phyloP scores from a whole-genome alignment of 2,797 vertebrate species.

The Argyrosomus regius region DNA sequence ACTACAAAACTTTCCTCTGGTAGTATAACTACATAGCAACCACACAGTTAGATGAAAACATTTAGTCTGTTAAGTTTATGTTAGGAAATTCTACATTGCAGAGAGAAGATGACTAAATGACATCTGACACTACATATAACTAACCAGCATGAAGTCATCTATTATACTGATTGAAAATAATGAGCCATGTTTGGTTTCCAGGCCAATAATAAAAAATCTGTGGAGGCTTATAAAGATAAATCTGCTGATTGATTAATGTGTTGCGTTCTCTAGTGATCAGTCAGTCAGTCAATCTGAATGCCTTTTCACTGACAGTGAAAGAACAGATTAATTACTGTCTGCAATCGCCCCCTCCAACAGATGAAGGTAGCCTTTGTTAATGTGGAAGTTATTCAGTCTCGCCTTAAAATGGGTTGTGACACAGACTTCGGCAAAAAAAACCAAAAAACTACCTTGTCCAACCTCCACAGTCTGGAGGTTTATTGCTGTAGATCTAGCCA shows the following conservation, averaged over 20 bases:
- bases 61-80: not conserved
- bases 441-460: not conserved
- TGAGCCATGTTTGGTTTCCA: not conserved
- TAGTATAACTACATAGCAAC: slow-evolving; percentile 14
- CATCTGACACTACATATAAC: not conserved
- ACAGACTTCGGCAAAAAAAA: not conserved
- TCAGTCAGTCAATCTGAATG: slow-evolving; percentile 12
- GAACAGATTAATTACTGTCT: slow-evolving; percentile 7
- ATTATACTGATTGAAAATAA: not conserved
- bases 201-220: not conserved
- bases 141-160: not conserved
- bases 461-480: slow-evolving; percentile 1
- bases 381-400: slow-evolving; percentile 3
- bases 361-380: slow-evolving; percentile 13
- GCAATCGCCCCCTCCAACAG: not conserved
- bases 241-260: slow-evolving; percentile 11
- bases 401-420: slow-evolving; percentile 2
- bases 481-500: not conserved
- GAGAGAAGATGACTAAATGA: not conserved
- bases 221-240: not conserved
- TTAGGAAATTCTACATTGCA: not conserved
- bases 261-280: not conserved
- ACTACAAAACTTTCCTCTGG: slow-evolving; percentile 18
- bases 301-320: slow-evolving; percentile 16
- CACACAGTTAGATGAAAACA: slow-evolving; percentile 33